These are phyloP conservation scores for Myiagra hebetior DNA, from an alignment of 2,113 vertebrate genomes.

Conservation along the genomic window DNA sequence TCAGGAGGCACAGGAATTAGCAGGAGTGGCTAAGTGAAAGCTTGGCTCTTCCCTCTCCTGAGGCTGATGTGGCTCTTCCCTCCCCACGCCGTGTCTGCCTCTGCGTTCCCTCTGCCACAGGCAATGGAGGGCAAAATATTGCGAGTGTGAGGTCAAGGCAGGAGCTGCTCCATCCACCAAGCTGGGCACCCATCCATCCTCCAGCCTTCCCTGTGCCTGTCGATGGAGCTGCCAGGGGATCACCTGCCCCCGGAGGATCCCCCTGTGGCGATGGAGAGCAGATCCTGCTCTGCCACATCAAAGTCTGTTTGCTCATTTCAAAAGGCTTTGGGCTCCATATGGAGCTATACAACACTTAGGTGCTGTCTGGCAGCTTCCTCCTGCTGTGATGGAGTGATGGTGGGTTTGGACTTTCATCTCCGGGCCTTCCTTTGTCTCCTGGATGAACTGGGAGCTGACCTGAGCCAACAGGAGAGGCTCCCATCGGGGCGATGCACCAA, in stretches of 20 bases:
- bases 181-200: background rate
- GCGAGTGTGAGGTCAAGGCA: fast-evolving
- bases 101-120: background rate
- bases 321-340: background rate
- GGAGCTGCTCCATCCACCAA: background rate
- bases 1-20: background rate
- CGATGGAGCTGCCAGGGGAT: background rate
- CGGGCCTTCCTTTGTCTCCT: background rate
- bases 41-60: background rate
- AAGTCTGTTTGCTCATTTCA: slow-evolving; percentile 35
- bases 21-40: background rate
- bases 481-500: fast-evolving
- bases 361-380: slow-evolving; percentile 22
- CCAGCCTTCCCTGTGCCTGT: background rate
- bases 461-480: background rate
- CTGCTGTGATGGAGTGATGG: background rate
- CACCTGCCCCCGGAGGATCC: background rate
- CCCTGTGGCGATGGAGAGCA: fast-evolving
- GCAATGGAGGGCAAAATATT: fast-evolving
- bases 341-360: background rate
- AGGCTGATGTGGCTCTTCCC: background rate
- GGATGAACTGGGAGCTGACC: background rate
- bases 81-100: background rate
- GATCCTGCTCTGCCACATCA: background rate
- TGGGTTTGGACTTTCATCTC: slow-evolving; percentile 20